These are phyloP conservation scores for Oreohelix idahoensis DNA, from an alignment of 1,140 invertebrate species.

Conservation along the genomic window DNA sequence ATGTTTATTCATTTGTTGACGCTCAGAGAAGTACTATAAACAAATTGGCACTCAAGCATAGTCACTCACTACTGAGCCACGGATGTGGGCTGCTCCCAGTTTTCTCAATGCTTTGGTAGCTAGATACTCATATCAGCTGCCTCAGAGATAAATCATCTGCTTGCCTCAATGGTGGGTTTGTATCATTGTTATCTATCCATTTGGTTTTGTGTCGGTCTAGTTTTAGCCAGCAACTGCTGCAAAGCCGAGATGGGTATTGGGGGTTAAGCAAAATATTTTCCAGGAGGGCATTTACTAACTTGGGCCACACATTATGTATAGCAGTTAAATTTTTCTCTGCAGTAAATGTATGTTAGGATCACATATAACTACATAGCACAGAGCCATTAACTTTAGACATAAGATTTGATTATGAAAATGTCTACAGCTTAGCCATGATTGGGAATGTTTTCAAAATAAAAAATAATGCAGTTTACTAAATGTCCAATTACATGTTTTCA, in stretches of 20 bases:
- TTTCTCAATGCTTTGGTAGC: conserved; percentile 43
- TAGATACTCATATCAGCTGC: conserved; percentile 39
- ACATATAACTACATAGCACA: no score
- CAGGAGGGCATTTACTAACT: no score
- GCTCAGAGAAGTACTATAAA: conserved; percentile 42
- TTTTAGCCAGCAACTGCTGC: conserved; percentile 16
- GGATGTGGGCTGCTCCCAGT: conserved; percentile 27
- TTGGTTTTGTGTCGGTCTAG: conserved; percentile 36
- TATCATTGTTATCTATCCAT: conserved; percentile 34
- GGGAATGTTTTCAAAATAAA: no score
- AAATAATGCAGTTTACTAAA: no score
- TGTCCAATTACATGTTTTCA: no score
- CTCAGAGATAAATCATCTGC: conserved; percentile 27
- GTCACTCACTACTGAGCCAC: conserved; percentile 32
- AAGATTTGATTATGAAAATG: no score
- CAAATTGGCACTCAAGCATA: conserved; percentile 43
- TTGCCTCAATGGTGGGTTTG: conserved; percentile 39
- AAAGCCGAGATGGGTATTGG: background rate
- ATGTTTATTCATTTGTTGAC: conserved; percentile 41
- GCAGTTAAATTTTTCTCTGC: no score
- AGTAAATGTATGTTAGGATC: no score
- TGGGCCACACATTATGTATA: no score
- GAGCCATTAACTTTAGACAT: no score
- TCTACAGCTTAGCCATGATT: no score
- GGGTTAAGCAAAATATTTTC: no score